Conservation (phyloP, 1,140 invertebrate genomes). For the Triops longicaudatus region DNA sequence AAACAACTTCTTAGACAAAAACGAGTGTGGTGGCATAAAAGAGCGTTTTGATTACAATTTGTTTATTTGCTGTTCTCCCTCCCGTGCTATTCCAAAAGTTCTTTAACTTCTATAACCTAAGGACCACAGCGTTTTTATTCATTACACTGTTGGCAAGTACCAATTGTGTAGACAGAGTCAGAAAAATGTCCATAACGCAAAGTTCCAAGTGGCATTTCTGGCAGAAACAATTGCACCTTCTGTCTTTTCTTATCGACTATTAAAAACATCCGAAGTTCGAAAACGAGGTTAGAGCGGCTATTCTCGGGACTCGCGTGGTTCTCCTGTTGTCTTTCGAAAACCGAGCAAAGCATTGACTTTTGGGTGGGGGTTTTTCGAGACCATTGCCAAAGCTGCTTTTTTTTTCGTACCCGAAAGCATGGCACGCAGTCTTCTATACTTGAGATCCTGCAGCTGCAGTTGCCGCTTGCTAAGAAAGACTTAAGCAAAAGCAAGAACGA, state of each 20-base stretch:
- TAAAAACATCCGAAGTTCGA: not conserved
- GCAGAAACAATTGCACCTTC: not conserved
- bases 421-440: slow-evolving; percentile 3
- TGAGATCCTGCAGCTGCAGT: slow-evolving; percentile 1
- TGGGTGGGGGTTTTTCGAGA: not conserved
- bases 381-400: not conserved
- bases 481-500: not conserved
- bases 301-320: slow-evolving; percentile 1
- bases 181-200: too few species aligned
- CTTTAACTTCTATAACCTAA: too few species aligned
- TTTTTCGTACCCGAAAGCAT: not conserved
- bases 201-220: not conserved
- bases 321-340: not conserved
- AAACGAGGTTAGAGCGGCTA: slow-evolving; percentile 6
- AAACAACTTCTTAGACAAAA: not conserved
- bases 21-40: not conserved
- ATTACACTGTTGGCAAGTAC: too few species aligned
- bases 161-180: too few species aligned
- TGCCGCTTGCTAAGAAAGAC: not conserved
- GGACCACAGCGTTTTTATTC: too few species aligned
- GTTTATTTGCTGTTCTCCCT: not conserved
- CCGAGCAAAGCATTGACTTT: not conserved
- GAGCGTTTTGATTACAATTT: not conserved
- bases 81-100: too few species aligned
- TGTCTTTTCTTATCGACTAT: not conserved